phyloP scores from a whole-genome alignment of 2,113 vertebrate species.

The Piliocolobus tephrosceles region DNA sequence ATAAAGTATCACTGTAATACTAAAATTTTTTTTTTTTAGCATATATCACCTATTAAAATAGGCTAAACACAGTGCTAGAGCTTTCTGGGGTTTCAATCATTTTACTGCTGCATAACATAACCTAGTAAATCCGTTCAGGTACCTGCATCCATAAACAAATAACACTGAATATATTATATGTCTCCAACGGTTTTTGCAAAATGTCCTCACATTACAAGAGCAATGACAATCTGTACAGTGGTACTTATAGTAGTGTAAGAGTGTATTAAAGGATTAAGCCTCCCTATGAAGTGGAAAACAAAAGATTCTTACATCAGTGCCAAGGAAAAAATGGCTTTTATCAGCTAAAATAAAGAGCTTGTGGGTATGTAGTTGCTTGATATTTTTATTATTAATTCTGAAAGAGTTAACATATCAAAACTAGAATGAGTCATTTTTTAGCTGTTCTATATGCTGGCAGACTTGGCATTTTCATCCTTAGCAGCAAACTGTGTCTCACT shows the following conservation, averaged over 20 bases:
- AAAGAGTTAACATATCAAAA: not conserved
- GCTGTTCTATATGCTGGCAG: not conserved
- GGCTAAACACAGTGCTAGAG: not conserved
- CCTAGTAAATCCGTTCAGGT: not conserved
- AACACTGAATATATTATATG: not conserved
- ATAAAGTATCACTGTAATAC: not conserved
- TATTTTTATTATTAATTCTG: not conserved
- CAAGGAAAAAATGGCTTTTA: not conserved
- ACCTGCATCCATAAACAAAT: not conserved
- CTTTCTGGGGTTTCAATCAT: not conserved
- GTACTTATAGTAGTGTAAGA: not conserved
- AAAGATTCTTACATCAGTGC: not conserved
- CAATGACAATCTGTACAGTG: not conserved
- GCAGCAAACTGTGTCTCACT: not conserved
- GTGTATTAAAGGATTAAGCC: not conserved
- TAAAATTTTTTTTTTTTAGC: not conserved
- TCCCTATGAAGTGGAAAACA: conserved; percentile 13
- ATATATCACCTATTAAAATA: not conserved
- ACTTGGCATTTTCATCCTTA: not conserved
- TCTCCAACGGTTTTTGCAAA: not conserved
- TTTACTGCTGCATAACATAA: not conserved
- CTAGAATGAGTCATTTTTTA: conserved; percentile 7
- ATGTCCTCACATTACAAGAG: not conserved
- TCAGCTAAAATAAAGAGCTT: not conserved
- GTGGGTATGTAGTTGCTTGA: not conserved